Evolutionary conservation across 1,140 invertebrate species (phyloP).

Genomic region (Rhyacophila brunnea): DNA sequence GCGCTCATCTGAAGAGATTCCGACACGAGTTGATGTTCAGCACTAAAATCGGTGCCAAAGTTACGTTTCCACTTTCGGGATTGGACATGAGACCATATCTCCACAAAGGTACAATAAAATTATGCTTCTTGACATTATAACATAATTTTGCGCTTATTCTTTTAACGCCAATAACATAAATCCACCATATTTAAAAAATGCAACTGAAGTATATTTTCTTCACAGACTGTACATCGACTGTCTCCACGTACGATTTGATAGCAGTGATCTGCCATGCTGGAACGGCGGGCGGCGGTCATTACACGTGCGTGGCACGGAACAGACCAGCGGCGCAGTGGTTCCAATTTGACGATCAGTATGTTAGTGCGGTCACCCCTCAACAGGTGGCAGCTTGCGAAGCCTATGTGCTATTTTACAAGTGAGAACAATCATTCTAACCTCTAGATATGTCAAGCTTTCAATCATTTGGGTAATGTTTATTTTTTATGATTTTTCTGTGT

Average conservation of each 20-base stretch:
- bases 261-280: slow-evolving; percentile 97
- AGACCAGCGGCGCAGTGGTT: slow-evolving; percentile 82
- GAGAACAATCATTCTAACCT: too few relatives aligned
- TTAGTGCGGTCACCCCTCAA: slow-evolving; percentile 77
- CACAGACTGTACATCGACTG: slow-evolving; percentile 74
- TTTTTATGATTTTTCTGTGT: too few relatives aligned
- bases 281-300: slow-evolving; percentile 92
- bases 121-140: too few relatives aligned
- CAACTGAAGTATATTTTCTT: too few relatives aligned
- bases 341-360: slow-evolving; percentile 93
- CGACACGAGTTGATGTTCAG: slow-evolving; percentile 95
- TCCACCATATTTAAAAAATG: too few relatives aligned
- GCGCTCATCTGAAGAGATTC: slow-evolving; percentile 95
- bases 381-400: slow-evolving; percentile 88
- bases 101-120: slow-evolving; percentile 70
- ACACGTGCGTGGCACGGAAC: slow-evolving; percentile 90
- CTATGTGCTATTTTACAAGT: slow-evolving; percentile 95
- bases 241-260: slow-evolving; percentile 84
- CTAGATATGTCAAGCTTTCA: too few relatives aligned
- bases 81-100: slow-evolving; percentile 90
- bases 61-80: slow-evolving; percentile 89
- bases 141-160: too few relatives aligned
- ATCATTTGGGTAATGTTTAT: too few relatives aligned
- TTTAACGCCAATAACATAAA: too few relatives aligned
- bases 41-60: slow-evolving; percentile 88